phyloP scores from a whole-genome alignment of 2,113 vertebrate genomes.

The Irena cyanogastra region DNA sequence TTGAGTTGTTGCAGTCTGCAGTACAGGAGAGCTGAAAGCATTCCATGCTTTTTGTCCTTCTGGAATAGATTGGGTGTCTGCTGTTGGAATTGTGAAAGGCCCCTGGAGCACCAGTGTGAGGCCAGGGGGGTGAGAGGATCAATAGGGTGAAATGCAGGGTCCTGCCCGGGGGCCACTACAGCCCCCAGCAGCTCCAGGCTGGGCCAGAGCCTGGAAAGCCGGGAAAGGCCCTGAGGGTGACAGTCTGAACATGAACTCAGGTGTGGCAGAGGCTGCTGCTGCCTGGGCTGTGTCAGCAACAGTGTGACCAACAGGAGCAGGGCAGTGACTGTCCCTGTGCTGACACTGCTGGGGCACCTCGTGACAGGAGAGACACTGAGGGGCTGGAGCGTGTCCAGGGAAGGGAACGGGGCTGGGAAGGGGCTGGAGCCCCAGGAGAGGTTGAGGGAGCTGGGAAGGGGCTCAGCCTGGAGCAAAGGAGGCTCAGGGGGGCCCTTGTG shows the following conservation, averaged over 20 bases:
- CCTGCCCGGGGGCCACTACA: not conserved
- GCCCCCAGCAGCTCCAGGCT: not conserved
- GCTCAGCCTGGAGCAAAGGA: not conserved
- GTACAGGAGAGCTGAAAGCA: not conserved
- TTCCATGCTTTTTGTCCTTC: not conserved
- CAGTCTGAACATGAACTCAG: not conserved
- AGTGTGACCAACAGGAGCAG: not conserved
- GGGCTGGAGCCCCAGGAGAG: too few species aligned
- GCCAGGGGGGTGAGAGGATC: not conserved
- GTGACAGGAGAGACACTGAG: rapidly evolving
- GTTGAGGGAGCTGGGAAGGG: not conserved
- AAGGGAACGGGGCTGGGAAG: not conserved
- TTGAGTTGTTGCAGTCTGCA: not conserved
- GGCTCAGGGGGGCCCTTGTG: not conserved
- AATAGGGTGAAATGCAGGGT: rapidly evolving
- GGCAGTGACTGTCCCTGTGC: not conserved
- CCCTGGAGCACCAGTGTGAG: not conserved
- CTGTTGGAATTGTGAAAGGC: not conserved
- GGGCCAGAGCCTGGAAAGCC: not conserved
- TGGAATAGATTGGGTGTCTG: rapidly evolving
- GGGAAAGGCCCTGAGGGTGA: too few species aligned
- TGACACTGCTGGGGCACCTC: not conserved
- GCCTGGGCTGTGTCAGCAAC: not conserved
- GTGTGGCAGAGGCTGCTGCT: not conserved
- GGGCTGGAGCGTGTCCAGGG: not conserved